Evolutionary conservation across 2,888 invertebrate genomes (phyloP).

Genomic region (Teinopalpus imperialis): DNA sequence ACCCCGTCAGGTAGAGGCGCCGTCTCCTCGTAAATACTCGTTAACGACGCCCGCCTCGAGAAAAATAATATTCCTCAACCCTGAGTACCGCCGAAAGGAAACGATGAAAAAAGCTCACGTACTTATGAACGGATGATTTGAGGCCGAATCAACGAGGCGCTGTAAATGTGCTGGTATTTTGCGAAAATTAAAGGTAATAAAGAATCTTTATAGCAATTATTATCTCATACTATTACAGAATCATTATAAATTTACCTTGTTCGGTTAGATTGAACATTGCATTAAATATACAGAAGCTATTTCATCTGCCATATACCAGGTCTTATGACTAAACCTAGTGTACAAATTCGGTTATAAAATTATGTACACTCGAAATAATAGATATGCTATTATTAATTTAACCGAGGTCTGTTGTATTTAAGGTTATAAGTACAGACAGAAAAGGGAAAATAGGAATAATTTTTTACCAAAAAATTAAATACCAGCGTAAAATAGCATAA

Average conservation of each 20-base stretch:
- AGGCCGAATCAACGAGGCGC: slow-evolving; percentile 60
- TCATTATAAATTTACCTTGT: neutral
- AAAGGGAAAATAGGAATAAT: too few relatives aligned
- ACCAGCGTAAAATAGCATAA: too few relatives aligned
- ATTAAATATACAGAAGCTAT: too few relatives aligned
- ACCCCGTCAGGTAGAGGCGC: slow-evolving; percentile 72
- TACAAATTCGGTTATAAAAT: too few relatives aligned
- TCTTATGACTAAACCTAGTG: too few relatives aligned
- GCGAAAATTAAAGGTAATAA: slow-evolving; percentile 31
- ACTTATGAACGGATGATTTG: slow-evolving; percentile 59
- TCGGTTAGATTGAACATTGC: neutral
- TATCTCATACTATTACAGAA: neutral
- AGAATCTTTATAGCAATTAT: slow-evolving; percentile 8
- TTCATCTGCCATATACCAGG: too few relatives aligned
- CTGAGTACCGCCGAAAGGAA: slow-evolving; percentile 63
- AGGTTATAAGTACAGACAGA: too few relatives aligned
- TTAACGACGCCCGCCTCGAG: slow-evolving; percentile 72
- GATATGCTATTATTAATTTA: too few relatives aligned
- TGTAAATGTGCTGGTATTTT: slow-evolving; percentile 55
- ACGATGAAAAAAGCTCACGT: slow-evolving; percentile 68
- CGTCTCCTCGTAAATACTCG: slow-evolving; percentile 78
- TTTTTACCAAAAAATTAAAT: too few relatives aligned
- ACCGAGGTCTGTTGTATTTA: too few relatives aligned
- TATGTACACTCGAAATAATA: too few relatives aligned
- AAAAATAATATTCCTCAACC: slow-evolving; percentile 76